Evolutionary conservation across 1,140 invertebrate genomes (phyloP), one percentile per base, ranked within the genome.

Genomic region (Ceratoteleas bidentatus): DNA sequence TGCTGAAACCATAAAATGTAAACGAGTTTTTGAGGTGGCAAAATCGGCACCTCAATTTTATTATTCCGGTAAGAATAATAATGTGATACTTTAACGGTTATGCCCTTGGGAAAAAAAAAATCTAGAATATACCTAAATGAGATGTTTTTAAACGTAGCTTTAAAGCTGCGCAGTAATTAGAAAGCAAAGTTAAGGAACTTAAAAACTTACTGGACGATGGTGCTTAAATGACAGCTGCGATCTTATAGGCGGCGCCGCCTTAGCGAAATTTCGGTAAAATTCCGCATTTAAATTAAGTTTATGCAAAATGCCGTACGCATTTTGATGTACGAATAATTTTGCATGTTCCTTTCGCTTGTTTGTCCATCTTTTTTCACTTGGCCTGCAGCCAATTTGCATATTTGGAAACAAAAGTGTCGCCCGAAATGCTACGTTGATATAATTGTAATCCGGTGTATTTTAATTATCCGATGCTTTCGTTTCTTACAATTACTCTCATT

Each of bases 261-360:
- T 11, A 3, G 6, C 3, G 40, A 0, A 33, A 47, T 69, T 64
- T 78, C 45, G 53, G 15, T 78, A 64, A 70, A 62, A 64, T 54
- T 62, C 60, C 58, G 74, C 58, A 64, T 70, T 70, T 64, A 70
- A 78, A 78, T 78, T 69, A 78, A 78, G 50, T 78, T 78, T 58
- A 70, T 69, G 65, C 74, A 78, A 70, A 78, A 58, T 64, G 33
- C 58, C 45, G 24, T 53, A 58, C 50, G 74, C 58, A 78, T 78
- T 78, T 69, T 70, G 58, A 78, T 70, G 65, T 78, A 56, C 58
- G 74, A 78, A 78, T 78, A 78, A 78, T 58, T 78, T 65, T 70
- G 64, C 74, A 62, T 77, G 64, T 57, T 62, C 9, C 57, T 69
- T 76, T 53, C 15, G 38, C 65, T 77, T 64, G 74, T 77, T 77